These are phyloP conservation scores for Diaphora mendica DNA, from an alignment of 2,888 invertebrate species.

Conservation along the genomic window DNA sequence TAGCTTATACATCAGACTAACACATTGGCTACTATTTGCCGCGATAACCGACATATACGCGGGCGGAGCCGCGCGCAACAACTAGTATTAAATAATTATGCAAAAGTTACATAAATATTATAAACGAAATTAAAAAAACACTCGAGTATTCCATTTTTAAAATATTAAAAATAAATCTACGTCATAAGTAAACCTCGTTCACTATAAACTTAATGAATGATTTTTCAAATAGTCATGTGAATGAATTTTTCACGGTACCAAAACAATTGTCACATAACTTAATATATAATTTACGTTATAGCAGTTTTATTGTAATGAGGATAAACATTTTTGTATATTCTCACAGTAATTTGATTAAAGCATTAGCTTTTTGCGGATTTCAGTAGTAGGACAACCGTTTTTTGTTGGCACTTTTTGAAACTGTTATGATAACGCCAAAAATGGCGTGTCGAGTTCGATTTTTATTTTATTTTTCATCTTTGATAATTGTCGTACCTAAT, in stretches of 20 bases:
- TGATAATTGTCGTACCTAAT: too few relatives aligned
- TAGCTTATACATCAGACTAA: too few relatives aligned
- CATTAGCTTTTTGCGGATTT: background rate
- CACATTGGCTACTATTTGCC: too few relatives aligned
- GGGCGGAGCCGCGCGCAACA: too few relatives aligned
- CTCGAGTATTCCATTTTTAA: background rate
- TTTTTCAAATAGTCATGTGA: background rate
- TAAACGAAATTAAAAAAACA: background rate
- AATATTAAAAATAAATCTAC: background rate
- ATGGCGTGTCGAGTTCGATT: background rate
- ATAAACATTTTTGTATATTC: background rate
- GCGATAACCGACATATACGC: too few relatives aligned
- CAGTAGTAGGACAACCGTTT: background rate
- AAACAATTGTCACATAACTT: slow-evolving; percentile 7
- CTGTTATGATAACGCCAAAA: background rate
- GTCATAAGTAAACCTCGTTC: background rate
- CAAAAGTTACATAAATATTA: background rate
- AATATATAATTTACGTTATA: slow-evolving; percentile 1
- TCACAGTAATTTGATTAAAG: background rate
- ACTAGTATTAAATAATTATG: too few relatives aligned
- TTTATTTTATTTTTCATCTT: background rate
- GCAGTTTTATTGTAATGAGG: background rate
- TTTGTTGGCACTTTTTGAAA: background rate
- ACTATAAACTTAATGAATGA: background rate
- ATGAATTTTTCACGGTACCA: slow-evolving; percentile 1